Percentiles rank a stretch among this genome's conserved stretches.
phyloP scores from a whole-genome alignment of 2,113 vertebrate species.

The Pao palembangensis region DNA sequence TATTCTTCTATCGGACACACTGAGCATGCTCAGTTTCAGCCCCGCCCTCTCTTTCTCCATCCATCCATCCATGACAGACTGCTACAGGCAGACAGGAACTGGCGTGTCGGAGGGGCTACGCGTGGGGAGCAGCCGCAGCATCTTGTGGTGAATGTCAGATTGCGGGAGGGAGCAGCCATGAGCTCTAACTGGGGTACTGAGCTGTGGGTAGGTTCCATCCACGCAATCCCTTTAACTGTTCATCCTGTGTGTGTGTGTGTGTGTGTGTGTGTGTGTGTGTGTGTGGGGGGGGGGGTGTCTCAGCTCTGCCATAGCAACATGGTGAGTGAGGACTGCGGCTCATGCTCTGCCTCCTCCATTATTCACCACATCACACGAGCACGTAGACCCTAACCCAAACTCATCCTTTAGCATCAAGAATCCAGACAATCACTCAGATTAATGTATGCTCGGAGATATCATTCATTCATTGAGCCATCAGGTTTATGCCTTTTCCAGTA shows the following conservation, averaged over 20 bases:
- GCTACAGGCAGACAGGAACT: constrained; percentile 6
- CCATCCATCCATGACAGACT: constrained; percentile 43
- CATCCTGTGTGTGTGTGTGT: not conserved
- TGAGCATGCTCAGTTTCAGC: constrained; percentile 29
- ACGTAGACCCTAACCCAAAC: too few species aligned
- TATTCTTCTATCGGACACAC: not conserved
- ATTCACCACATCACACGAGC: constrained; percentile 20
- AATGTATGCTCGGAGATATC: too few species aligned
- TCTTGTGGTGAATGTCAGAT: constrained; percentile 18
- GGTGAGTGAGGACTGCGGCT: constrained; percentile 39
- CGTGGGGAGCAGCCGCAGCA: constrained; percentile 17
- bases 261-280: not conserved
- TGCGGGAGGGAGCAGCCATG: constrained; percentile 39
- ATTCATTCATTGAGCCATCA: not conserved
- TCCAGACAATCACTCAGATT: too few species aligned
- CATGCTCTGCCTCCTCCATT: constrained; percentile 36
- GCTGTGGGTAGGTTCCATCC: constrained; percentile 70
- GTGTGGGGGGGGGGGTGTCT: fast-evolving
- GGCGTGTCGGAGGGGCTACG: constrained; percentile 28
- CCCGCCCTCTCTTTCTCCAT: not conserved
- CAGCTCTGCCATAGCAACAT: constrained; percentile 61
- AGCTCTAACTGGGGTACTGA: constrained; percentile 76
- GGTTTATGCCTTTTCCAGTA: not conserved
- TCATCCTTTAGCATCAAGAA: too few species aligned
- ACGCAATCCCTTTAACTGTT: not conserved